Base-by-base conservation (phyloP, 2,888 invertebrate genomes). In the Calliopum simillimum region DNA sequence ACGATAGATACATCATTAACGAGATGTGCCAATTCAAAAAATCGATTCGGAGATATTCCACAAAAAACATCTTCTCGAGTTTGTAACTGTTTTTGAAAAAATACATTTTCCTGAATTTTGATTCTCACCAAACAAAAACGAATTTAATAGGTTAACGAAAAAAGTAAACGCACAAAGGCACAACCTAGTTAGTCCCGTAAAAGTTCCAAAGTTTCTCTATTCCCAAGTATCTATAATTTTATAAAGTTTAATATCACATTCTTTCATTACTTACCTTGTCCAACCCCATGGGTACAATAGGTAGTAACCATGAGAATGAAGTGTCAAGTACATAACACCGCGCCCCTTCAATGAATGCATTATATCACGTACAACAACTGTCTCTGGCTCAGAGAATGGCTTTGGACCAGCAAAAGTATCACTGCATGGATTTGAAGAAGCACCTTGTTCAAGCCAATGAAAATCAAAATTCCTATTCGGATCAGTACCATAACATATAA, bases 391-490 rank as follows among this genome's bases (percentile, higher is more conserved):
- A 0, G 93, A 92, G 84, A 92, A 91, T 3, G 91, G 80, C 0
- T 77, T 75, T 23, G 86, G 83, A 0, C 94, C 94, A 4, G 89
- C 88, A 81, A 86, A 94, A 0, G 84, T 89, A 1, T 91, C 90
- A 0, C 83, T 74, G 79, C 93, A 94, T 0, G 79, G 89, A 71
- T 63, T 75, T 1, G 76, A 73, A 0, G 84, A 85, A 2, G 84
- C 77, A 2, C 85, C 89, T 4, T 86, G 85, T 74, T 90, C 88
- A 82, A 89, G 90, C 93, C 93, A 94, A 73, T 88, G 86, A 78
- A 89, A 90, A 68, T 89, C 92, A 78, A 90, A 95, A 85, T 95
- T 94, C 2, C 94, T 87, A 82, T 94, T 94, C 0, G 90, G 90
- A 79, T 95, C 94, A 0, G 90, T 90, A 14, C 94, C 94, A 4